Evolutionary conservation across 2,888 invertebrate species (phyloP).

Genomic region (Machimus atricapillus): DNA sequence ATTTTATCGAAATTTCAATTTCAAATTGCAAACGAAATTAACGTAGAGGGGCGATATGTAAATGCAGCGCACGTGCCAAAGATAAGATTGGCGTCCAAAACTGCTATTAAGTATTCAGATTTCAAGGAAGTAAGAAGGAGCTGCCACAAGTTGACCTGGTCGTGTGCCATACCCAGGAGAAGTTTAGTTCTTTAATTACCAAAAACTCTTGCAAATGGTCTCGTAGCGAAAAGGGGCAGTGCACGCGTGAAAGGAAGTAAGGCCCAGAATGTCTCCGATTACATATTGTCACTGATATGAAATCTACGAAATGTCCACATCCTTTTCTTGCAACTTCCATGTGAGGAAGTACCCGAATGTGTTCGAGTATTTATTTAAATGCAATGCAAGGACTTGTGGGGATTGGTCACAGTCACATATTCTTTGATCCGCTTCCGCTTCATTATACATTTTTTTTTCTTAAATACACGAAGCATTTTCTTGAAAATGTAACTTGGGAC

Average conservation of each 20-base stretch:
- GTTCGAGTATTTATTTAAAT: background rate
- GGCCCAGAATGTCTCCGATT: background rate
- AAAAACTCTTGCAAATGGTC: background rate
- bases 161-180: conserved; percentile 19
- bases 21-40: conserved; percentile 35
- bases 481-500: background rate
- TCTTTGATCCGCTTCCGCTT: conserved; percentile 9
- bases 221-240: background rate
- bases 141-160: conserved; percentile 9
- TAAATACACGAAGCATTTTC: background rate
- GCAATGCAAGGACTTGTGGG: background rate
- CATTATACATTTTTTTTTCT: background rate
- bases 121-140: conserved; percentile 23
- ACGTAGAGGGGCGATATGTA: conserved; percentile 21
- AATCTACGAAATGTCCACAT: conserved; percentile 28
- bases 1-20: conserved; percentile 35
- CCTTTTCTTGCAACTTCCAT: conserved; percentile 17
- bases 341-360: background rate
- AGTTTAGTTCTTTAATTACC: conserved; percentile 15
- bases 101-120: conserved; percentile 14
- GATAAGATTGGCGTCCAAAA: background rate
- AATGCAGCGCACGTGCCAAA: conserved; percentile 26
- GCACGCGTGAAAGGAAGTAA: conserved; percentile 15
- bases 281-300: conserved; percentile 26
- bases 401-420: conserved; percentile 30